Base-by-base conservation (phyloP, 2,113 vertebrate species). In the Macrotus californicus region DNA sequence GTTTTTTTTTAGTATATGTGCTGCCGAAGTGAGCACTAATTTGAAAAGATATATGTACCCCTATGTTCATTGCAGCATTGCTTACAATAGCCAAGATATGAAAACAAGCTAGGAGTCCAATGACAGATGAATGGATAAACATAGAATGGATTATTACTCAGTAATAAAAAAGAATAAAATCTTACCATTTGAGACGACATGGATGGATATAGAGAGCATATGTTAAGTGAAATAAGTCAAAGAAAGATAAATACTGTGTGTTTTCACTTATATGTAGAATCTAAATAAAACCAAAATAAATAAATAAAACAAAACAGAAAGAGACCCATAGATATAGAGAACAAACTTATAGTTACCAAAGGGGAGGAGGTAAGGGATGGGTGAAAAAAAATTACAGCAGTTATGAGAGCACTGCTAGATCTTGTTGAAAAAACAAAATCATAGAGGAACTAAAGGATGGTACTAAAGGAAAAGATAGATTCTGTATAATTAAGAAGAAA, bases 361-460 rank as follows among this genome's bases (percentile, higher is more conserved):
- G 75, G 16, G 75, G 46, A 31, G 43, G 43, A 29, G 6, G 46
- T 69, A 70, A 14, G 46, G 29, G 16, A 21, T 76, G 46, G 16
- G 29, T 50, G 16, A 48, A 76, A 50, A 50, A 39, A 76, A 34
- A 48, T 76, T 76, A 50, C 73, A 76, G 73, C 43, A 50, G 4
- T 48, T 76, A 50, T 34, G 73, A 50, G 46, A 76, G 7, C 73
- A 76, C 46, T 76, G 73, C 43, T 50, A 50, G 46, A 34, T 76
- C 16, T 76, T 50, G 29, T 34, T 19, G 73, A 10, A 31, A 50
- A 77, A 72, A 56, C 21, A 77, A 81, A 76, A 43, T 89, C 59
- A 91, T 34, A 94, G 76, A 91, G 59, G 76, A 93, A 82, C n/a
- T 77, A 82, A 19, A 59, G n/a, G 39, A 86, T 73, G 59, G 52